phyloP scores from a whole-genome alignment of 2,797 vertebrate genomes.

The Molossus alvarezi region DNA sequence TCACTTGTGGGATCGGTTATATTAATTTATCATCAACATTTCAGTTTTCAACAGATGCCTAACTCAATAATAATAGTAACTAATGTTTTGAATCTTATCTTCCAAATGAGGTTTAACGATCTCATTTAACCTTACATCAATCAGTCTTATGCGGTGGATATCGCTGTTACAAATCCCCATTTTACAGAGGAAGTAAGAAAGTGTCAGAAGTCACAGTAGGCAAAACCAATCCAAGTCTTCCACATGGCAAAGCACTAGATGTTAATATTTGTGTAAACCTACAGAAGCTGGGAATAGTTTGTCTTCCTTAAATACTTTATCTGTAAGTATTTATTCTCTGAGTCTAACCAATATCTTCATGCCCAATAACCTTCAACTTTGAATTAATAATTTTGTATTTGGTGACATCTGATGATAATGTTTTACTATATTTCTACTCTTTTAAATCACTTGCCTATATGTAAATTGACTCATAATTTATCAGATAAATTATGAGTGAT shows the following conservation, averaged over 20 bases:
- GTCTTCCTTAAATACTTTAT: constrained; percentile 20
- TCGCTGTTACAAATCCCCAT: not conserved
- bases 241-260: not conserved
- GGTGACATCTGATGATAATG: not conserved
- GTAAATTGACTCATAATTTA: constrained; percentile 13
- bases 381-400: constrained; percentile 3
- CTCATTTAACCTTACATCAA: not conserved
- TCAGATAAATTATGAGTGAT: not conserved
- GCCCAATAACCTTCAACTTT: not conserved
- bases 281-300: not conserved
- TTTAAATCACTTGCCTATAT: constrained; percentile 15
- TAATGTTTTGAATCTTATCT: not conserved
- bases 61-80: constrained; percentile 19
- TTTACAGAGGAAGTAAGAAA: not conserved
- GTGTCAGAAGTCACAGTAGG: not conserved
- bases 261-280: not conserved
- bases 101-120: not conserved
- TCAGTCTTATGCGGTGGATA: not conserved
- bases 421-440: constrained; percentile 41
- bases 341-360: constrained; percentile 15
- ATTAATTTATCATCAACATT: constrained; percentile 4
- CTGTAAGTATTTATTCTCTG: not conserved
- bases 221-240: not conserved
- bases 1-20: not conserved
- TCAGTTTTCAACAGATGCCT: constrained; percentile 7